A percentile compares a stretch with the other conserved stretches of the same genome.
These are phyloP conservation scores for Harpagoxenus sublaevis DNA, from an alignment of 2,888 invertebrate species.

Conservation along the genomic window DNA sequence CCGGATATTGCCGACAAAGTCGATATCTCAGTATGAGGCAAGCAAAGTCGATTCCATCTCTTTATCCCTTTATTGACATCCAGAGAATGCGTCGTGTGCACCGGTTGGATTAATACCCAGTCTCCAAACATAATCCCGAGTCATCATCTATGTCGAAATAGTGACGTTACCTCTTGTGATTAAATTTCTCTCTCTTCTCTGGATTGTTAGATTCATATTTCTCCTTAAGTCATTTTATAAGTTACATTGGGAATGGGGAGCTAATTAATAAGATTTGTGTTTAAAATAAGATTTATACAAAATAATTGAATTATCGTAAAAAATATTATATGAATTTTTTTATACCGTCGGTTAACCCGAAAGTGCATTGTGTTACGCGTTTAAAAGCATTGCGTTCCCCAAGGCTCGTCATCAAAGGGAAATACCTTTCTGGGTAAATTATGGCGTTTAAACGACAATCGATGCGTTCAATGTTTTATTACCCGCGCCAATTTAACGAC, in stretches of 20 bases:
- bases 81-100: slow-evolving; percentile 62
- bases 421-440: slow-evolving; percentile 14
- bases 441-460: slow-evolving; percentile 17
- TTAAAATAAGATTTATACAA: not conserved
- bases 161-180: slow-evolving; percentile 7
- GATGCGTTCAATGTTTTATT: slow-evolving; percentile 37
- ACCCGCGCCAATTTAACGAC: slow-evolving; percentile 37
- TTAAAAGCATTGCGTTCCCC: not conserved
- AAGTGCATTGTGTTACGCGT: not conserved
- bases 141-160: slow-evolving; percentile 41
- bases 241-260: not conserved
- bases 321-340: not conserved
- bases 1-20: slow-evolving; percentile 63
- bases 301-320: not conserved
- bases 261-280: not conserved
- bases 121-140: slow-evolving; percentile 67
- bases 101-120: slow-evolving; percentile 64
- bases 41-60: slow-evolving; percentile 52
- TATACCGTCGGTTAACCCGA: not conserved
- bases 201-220: not conserved
- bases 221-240: not conserved
- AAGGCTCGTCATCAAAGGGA: not conserved
- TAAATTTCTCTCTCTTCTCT: slow-evolving; percentile 6
- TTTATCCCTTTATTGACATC: slow-evolving; percentile 69
- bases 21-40: slow-evolving; percentile 50